A percentile compares a stretch with the other conserved stretches of the same genome.
Evolutionary conservation across 1,140 invertebrate species (phyloP).

Genomic region (Copidosoma floridanum): DNA sequence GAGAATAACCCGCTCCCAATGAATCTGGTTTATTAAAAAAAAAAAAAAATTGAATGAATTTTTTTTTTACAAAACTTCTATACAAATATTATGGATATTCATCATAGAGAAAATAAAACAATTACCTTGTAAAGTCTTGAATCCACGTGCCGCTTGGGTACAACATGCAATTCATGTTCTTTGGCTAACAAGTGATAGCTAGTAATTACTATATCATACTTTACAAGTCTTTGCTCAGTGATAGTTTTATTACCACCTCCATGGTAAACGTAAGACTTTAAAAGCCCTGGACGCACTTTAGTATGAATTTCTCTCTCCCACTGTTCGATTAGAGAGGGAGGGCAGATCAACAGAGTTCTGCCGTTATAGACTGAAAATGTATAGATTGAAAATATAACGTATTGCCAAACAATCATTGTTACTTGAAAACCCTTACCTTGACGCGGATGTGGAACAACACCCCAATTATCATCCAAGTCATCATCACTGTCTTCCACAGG

Average conservation of each 20-base stretch:
- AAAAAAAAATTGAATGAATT: not conserved
- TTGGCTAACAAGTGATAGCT: constrained; percentile 64
- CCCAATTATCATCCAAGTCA: constrained; percentile 22
- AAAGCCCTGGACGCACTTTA: constrained; percentile 60
- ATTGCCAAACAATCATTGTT: too few species aligned
- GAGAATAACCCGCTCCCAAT: constrained; percentile 83
- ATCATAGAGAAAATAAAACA: not conserved
- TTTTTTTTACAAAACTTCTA: too few species aligned
- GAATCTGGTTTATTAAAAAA: constrained; percentile 50
- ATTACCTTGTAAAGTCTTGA: constrained; percentile 35
- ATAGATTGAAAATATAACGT: not conserved
- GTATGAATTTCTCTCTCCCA: constrained; percentile 83
- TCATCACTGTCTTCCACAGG: constrained; percentile 34
- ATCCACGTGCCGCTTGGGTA: constrained; percentile 55
- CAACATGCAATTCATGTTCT: constrained; percentile 39
- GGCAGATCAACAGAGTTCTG: constrained; percentile 84
- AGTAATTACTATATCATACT: constrained; percentile 70
- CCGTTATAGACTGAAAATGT: constrained; percentile 47
- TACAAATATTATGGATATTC: too few species aligned
- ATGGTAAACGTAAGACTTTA: constrained; percentile 78
- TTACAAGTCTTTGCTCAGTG: constrained; percentile 62
- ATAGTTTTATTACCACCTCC: constrained; percentile 75
- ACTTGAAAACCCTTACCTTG: constrained; percentile 4
- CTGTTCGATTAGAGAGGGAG: constrained; percentile 78
- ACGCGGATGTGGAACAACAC: not conserved